Evolutionary conservation across 2,888 invertebrate genomes (phyloP).

Genomic region (Electrophaes corylata): DNA sequence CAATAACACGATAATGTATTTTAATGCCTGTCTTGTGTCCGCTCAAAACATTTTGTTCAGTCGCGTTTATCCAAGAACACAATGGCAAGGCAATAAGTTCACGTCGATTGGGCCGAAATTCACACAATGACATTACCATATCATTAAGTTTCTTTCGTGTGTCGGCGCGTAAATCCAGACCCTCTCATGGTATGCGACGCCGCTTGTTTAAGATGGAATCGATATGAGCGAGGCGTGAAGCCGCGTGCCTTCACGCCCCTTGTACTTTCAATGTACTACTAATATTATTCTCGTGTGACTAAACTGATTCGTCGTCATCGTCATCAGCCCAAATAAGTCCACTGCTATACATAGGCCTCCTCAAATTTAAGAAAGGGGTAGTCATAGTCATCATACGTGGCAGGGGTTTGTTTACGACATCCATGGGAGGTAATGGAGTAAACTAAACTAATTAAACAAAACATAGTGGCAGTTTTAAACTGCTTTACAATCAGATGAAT

Average conservation of each 20-base stretch:
- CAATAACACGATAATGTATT: slow-evolving; percentile 76
- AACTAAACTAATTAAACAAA: slow-evolving; percentile 3
- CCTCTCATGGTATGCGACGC: slow-evolving; percentile 63
- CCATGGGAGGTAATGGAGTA: too few relatives aligned
- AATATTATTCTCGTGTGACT: slow-evolving; percentile 17
- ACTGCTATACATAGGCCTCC: too few relatives aligned
- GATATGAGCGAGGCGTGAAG: slow-evolving; percentile 63
- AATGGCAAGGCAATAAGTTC: slow-evolving; percentile 33
- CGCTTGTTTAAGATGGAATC: slow-evolving; percentile 66
- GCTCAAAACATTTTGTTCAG: slow-evolving; percentile 46
- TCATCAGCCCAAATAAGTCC: too few relatives aligned
- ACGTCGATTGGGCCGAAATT: slow-evolving; percentile 35
- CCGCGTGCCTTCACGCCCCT: slow-evolving; percentile 71
- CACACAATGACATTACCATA: slow-evolving; percentile 42
- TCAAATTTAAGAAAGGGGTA: too few relatives aligned
- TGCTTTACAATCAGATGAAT: neutral
- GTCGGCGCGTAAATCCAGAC: slow-evolving; percentile 47
- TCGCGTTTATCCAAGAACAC: slow-evolving; percentile 30
- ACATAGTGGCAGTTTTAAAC: slow-evolving; percentile 6
- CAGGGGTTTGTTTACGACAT: too few relatives aligned
- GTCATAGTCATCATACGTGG: too few relatives aligned
- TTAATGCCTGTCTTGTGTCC: slow-evolving; percentile 67
- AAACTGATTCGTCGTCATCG: too few relatives aligned
- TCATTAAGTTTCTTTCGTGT: slow-evolving; percentile 38
- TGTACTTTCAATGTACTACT: slow-evolving; percentile 36